Conservation (phyloP, 2,888 invertebrate species). For the Drosophila merina region DNA sequence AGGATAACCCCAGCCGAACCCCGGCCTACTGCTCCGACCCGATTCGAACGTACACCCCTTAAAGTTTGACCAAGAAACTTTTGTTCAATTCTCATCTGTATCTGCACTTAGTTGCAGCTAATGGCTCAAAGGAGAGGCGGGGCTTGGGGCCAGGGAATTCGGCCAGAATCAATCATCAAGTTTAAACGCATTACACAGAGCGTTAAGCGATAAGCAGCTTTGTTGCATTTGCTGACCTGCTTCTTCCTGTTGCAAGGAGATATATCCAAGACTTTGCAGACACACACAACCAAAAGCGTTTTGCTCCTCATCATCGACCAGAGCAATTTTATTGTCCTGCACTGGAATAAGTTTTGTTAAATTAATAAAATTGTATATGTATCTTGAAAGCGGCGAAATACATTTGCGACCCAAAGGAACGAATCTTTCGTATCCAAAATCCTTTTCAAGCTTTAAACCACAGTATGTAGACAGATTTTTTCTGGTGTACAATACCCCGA, state of each 20-base stretch:
- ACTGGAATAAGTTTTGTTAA: constrained; percentile 54
- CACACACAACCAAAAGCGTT: constrained; percentile 23
- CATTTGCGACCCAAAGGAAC: too few relatives aligned
- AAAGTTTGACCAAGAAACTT: constrained; percentile 63
- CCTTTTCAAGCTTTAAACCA: not conserved
- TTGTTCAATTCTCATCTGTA: constrained; percentile 41
- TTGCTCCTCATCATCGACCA: constrained; percentile 63
- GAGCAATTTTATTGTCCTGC: constrained; percentile 69
- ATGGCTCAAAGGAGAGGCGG: constrained; percentile 1
- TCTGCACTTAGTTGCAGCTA: constrained; percentile 70
- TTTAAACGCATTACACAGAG: constrained; percentile 75
- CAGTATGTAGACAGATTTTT: not conserved
- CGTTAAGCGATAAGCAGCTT: constrained; percentile 77
- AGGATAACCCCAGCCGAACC: constrained; percentile 19
- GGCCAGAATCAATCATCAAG: constrained; percentile 69
- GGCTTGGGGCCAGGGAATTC: constrained; percentile 1
- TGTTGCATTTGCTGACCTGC: constrained; percentile 61
- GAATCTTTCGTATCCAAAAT: not conserved
- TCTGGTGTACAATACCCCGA: not conserved
- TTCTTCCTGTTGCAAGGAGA: constrained; percentile 41
- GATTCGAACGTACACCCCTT: constrained; percentile 30
- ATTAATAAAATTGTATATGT: too few relatives aligned
- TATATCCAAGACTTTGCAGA: constrained; percentile 49
- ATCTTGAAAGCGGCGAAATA: too few relatives aligned
- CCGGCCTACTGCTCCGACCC: not conserved